Base-by-base conservation (phyloP, 2,113 vertebrate genomes). In the Rhodinocichla rosea region DNA sequence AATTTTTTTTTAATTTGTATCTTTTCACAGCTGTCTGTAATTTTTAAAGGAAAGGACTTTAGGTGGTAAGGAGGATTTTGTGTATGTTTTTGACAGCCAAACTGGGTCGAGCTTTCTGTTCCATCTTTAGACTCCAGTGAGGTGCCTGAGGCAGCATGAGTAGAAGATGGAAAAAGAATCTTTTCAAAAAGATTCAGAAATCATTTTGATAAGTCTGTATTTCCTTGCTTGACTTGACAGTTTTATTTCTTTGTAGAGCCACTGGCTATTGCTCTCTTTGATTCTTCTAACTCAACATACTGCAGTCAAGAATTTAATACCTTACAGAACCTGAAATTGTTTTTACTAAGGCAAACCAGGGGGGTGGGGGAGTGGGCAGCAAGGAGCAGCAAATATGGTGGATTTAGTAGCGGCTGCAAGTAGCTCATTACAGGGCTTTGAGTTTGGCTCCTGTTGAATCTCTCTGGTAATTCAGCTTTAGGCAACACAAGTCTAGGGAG, bases 101-200 rank as follows among this genome's bases (percentile, higher is more conserved):
- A 94, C 37, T 85, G 77, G 83, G 47, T 75, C 89, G 82, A 91
- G 74, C n/a, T 90, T 97, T 96, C 74, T 30, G 42, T 98, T 97
- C 87, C 75, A 71, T 90, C 57, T 94, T 91, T 78, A 83, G 83
- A 44, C 75, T 88, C 60, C 71, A 96, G 42, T 80, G 77, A 78
- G 40, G 27, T 78, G 83, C 96, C 87, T 78, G 80, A 94, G 81
- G 96, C 93, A 96, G 22, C 63, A 55, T 56, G 39, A 83, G 39
- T 75, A 76, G 89, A 86, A 85, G 64, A 82, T 39, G 35, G 78
- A 82, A 93, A 89, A 96, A 55, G 59, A 73, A 37, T 62, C 39
- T 92, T 83, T 97, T 96, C 79, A 91, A 88, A 97, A 95, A 94
- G 78, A 84, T 90, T 95, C 75, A 93, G 56, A 88, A 83, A 92